These are phyloP conservation scores for Lethrus apterus DNA, from an alignment of 1,140 invertebrate species.

Conservation along the genomic window DNA sequence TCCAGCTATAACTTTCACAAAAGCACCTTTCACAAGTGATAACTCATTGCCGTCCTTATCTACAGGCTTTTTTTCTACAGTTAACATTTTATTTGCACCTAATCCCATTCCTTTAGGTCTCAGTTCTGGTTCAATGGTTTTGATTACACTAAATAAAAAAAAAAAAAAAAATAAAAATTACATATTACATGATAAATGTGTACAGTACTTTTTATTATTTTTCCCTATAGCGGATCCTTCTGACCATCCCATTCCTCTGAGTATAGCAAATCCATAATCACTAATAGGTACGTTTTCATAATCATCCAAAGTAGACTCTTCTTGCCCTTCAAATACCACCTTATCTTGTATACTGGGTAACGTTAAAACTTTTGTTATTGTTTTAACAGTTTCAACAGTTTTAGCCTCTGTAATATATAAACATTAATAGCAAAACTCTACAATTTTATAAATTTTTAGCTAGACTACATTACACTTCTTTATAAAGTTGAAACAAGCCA, in stretches of 20 bases:
- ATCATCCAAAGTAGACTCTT: constrained; percentile 67
- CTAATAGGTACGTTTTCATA: constrained; percentile 85
- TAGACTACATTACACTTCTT: too few relatives aligned
- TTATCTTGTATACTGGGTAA: constrained; percentile 24
- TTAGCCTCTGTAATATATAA: constrained; percentile 37
- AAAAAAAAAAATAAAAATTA: not conserved
- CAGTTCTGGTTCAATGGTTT: constrained; percentile 41
- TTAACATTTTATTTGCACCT: constrained; percentile 70
- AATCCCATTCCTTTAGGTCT: constrained; percentile 87
- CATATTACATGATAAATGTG: not conserved
- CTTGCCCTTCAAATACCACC: constrained; percentile 26
- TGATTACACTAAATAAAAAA: constrained; percentile 10
- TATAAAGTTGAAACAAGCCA: too few relatives aligned
- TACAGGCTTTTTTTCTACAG: constrained; percentile 34
- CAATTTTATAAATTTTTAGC: too few relatives aligned
- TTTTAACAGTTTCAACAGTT: constrained; percentile 29
- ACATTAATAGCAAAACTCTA: too few relatives aligned
- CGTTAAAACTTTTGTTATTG: constrained; percentile 23
- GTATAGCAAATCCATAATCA: constrained; percentile 84
- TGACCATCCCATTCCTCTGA: constrained; percentile 92
- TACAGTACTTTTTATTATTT: constrained; percentile 44
- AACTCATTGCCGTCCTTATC: constrained; percentile 44
- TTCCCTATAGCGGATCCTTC: constrained; percentile 62
- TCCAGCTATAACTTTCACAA: constrained; percentile 64
- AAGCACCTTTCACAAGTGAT: constrained; percentile 52